phyloP scores from a whole-genome alignment of 2,888 invertebrate species.

The Oconnorella tubifera region DNA sequence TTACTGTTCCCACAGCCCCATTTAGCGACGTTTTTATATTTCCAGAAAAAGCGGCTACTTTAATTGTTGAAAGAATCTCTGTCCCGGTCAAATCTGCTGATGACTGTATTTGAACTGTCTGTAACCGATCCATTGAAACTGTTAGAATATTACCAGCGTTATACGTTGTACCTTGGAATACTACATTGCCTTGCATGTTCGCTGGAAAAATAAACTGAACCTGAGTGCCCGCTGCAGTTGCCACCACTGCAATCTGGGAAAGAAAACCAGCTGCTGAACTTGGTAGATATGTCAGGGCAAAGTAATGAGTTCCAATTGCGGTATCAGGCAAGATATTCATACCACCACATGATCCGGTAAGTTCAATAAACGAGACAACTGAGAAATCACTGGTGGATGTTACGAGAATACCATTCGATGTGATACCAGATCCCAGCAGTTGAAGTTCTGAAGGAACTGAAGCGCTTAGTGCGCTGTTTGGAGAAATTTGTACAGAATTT shows the following conservation, averaged over 20 bases:
- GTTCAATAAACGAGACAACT: background rate
- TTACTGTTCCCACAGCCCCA: background rate
- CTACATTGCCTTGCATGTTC: background rate
- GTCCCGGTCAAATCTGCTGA: slow-evolving; percentile 10
- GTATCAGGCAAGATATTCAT: background rate
- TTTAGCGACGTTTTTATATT: slow-evolving; percentile 1
- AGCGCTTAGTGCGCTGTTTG: too few relatives aligned
- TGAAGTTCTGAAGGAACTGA: background rate
- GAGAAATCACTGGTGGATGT: too few relatives aligned
- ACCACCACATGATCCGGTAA: background rate
- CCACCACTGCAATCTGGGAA: slow-evolving; percentile 12
- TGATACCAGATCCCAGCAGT: background rate
- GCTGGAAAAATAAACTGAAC: slow-evolving; percentile 6
- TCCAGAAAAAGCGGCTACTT: slow-evolving; percentile 12
- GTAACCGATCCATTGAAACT: background rate
- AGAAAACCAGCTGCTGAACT: background rate
- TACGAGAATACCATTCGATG: background rate
- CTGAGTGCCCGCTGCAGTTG: background rate
- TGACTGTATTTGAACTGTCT: slow-evolving; percentile 13
- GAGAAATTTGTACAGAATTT: too few relatives aligned
- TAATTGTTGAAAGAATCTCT: background rate
- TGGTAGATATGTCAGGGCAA: background rate
- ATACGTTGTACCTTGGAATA: background rate
- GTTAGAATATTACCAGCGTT: background rate
- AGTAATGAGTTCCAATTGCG: slow-evolving; percentile 9